Evolutionary conservation across 2,888 invertebrate species (phyloP), one percentile per base, ranked within the genome.

Genomic region (Gymnosoma rotundatum): DNA sequence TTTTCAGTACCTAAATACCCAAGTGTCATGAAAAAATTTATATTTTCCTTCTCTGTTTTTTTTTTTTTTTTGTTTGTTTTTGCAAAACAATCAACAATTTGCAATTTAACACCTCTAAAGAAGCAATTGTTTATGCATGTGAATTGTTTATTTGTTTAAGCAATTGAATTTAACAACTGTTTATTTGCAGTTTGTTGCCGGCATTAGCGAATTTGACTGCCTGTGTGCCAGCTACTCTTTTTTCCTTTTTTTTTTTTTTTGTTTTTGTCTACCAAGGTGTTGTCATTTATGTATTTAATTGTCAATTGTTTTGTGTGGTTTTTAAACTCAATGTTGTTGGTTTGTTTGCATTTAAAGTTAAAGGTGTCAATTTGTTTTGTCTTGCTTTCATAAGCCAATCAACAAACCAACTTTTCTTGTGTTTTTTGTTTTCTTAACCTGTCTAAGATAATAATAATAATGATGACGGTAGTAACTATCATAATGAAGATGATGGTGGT

Each of bases 341-440:
- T 45, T 83, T 79, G 52, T 60, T 83, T 78, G 66, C 63, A n/a
- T 69, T 75, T 75, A 42, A 72, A 80, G 73, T 73, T 63, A 69
- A 84, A 80, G 83, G 80, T 84, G 83, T 80, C 76, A 84, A 80
- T 84, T 78, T 84, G 73, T 84, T 84, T 72, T 69, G 76, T 56
- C 48, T 76, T 76, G 50, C 18, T 52, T 76, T 58, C 14, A 18
- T 64, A 32, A 54, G 54, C 25, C 54, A 42, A 73, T 32, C 32
- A 70, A 12, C n/a, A 61, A 74, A 42, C 67, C 61, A 69, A 45
- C 64, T 66, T 60, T 50, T 52, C 6, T 32, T 7, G 32, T 32
- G 0, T 32, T 32, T 32, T 32, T 32, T 20, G 0, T 16, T 70
- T 18, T 52, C 50, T 50, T 52, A 66, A 81, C 54, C 38, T 63